These are phyloP conservation scores for Neoarius graeffei DNA, from an alignment of 2,113 vertebrate species.

Conservation along the genomic window DNA sequence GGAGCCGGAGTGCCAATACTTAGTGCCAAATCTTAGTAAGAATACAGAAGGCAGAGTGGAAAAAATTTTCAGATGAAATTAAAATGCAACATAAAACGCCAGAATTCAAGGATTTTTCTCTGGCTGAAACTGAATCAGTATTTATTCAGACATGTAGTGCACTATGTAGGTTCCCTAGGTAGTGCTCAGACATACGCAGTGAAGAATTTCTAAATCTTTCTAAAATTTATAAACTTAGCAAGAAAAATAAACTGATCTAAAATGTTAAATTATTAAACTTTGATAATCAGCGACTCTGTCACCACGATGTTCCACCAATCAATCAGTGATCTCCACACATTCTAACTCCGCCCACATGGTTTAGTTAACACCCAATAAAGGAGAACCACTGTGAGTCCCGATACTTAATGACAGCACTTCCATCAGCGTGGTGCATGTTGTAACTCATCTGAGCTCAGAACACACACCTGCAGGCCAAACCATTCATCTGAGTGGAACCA, in stretches of 20 bases:
- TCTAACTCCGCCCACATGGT: background rate
- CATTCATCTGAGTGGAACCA: constrained; percentile 72
- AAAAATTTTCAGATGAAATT: no score
- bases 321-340: background rate
- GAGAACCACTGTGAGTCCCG: background rate
- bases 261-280: background rate
- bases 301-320: background rate
- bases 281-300: background rate
- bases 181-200: background rate
- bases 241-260: background rate
- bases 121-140: background rate
- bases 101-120: no score
- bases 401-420: background rate
- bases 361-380: background rate
- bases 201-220: no score
- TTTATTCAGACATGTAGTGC: background rate
- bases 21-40: no score
- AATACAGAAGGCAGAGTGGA: no score
- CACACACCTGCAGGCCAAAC: constrained; percentile 74
- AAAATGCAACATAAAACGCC: no score
- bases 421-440: constrained; percentile 62
- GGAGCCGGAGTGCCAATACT: no score
- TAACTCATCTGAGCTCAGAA: constrained; percentile 70
- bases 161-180: background rate
- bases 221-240: no score